These are phyloP conservation scores for Nettapus auritus DNA, from an alignment of 2,113 vertebrate genomes.

Conservation along the genomic window DNA sequence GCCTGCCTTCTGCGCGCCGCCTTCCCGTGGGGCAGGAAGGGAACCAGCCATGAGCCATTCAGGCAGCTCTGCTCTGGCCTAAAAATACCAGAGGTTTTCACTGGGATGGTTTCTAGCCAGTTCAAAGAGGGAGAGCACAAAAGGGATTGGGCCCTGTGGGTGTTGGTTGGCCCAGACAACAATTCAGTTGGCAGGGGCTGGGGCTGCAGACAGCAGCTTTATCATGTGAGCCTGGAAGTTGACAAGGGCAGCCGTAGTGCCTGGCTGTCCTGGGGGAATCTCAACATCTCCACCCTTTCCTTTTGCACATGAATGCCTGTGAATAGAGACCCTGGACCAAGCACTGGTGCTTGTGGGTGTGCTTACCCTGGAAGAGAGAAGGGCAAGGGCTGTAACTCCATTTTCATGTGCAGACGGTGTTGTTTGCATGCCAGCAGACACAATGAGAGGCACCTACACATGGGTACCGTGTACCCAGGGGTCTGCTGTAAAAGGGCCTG, in stretches of 20 bases:
- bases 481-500: background rate
- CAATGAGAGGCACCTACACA: accelerated
- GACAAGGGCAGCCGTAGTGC: background rate
- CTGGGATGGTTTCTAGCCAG: background rate
- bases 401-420: background rate
- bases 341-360: background rate
- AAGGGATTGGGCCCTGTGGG: background rate
- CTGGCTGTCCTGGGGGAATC: background rate
- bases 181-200: background rate
- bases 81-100: conserved; percentile 40
- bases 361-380: background rate
- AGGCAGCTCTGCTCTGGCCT: conserved; percentile 1
- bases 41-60: background rate
- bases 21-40: background rate
- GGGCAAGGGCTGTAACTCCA: background rate
- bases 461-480: background rate
- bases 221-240: background rate
- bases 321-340: background rate
- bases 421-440: background rate
- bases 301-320: background rate
- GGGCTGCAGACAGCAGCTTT: conserved; percentile 2
- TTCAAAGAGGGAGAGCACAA: conserved; percentile 39
- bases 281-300: background rate
- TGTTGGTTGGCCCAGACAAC: background rate
- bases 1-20: background rate